These are phyloP conservation scores for Turdus rufiventris DNA, from an alignment of 2,113 vertebrate genomes.

Conservation along the genomic window DNA sequence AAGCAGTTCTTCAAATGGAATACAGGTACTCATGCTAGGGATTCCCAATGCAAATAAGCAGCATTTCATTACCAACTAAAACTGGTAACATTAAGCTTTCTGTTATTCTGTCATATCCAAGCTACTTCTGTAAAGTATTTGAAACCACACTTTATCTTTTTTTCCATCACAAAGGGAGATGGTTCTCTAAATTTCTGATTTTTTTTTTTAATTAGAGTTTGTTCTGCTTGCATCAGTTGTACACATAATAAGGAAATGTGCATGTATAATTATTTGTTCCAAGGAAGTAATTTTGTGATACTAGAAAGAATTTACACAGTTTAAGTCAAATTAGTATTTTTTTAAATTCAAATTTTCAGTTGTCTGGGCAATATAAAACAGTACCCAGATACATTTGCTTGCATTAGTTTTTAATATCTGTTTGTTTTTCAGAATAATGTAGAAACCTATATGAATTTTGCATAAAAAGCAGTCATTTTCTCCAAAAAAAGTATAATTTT, in stretches of 20 bases:
- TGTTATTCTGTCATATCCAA: neutral
- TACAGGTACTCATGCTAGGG: neutral
- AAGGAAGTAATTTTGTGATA: neutral
- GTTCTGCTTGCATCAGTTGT: neutral
- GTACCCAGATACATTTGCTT: neutral
- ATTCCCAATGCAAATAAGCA: neutral
- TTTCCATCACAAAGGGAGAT: neutral
- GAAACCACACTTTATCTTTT: neutral
- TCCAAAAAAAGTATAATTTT: neutral
- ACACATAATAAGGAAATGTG: neutral
- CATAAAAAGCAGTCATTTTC: neutral
- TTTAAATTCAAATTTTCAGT: neutral
- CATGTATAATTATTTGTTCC: neutral
- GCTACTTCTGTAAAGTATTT: neutral
- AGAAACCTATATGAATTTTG: neutral
- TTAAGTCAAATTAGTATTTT: neutral
- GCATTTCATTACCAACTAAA: neutral
- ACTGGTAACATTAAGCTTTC: neutral
- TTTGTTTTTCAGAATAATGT: neutral
- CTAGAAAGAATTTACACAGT: neutral
- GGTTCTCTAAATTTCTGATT: neutral
- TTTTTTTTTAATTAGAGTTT: neutral
- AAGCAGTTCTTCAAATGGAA: neutral
- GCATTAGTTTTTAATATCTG: neutral
- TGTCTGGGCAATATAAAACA: neutral